Evolutionary conservation across 2,113 vertebrate genomes (phyloP), one percentile per base, ranked within the genome.

Genomic region (Thomomys bottae): DNA sequence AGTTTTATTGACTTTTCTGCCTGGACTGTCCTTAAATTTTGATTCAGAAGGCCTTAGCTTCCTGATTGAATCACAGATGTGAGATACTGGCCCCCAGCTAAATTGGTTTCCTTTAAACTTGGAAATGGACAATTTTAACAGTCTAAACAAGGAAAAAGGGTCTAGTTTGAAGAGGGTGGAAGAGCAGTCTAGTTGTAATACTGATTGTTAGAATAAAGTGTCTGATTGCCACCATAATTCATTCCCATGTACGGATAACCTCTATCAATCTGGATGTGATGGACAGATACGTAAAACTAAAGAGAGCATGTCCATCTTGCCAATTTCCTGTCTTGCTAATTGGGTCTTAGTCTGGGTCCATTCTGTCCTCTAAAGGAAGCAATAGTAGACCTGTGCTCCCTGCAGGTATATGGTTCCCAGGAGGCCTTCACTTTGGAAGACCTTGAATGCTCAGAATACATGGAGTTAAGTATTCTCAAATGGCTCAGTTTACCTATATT

Each of bases 71-170:
- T 18, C 49, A 54, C 49, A 54, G 49, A 54, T 15, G 4, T 54
- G 49, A 54, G 49, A 14, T 15, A 54, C 49, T 54, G 49, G 49
- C 17, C 49, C 45, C 49, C 49, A 18, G 15, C 49, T 54, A 54
- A 54, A 54, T 54, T 78, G 17, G 12, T 75, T 89, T 89, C 40
- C 73, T 68, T 79, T 91, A 78, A 54, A 72, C 34, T 75, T n/a
- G 23, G 8, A 87, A 49, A n/a, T 64, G 24, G 70, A 82, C 57
- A 34, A 24, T 42, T 67, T 66, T 49, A 71, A 64, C 32, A 3
- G 9, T 49, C 23, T 32, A 30, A 68, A 45, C 36, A 85, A 61
- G 20, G n/a, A 38, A 40, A 40, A 81, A 78, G 42, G 9, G 7
- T 32, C 0, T 24, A 21, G 6, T 66, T 70, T 36, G 45, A 66